These are phyloP conservation scores for Phaethornis superciliosus DNA, from an alignment of 2,113 vertebrate genomes.

Conservation along the genomic window DNA sequence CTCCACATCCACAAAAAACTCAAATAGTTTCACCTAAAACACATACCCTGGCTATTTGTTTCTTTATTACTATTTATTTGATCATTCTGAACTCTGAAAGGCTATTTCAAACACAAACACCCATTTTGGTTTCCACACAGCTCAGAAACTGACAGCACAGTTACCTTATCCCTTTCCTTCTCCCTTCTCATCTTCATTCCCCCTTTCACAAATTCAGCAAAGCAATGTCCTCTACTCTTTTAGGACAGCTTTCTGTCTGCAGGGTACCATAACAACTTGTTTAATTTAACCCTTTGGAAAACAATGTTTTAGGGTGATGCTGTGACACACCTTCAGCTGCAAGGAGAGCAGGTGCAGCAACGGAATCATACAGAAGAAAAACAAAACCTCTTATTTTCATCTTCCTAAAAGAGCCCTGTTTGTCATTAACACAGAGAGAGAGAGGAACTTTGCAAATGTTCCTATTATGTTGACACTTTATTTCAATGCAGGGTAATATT, in stretches of 20 bases:
- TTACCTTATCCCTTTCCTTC: neutral
- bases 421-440: neutral
- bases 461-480: neutral
- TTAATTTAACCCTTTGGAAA: constrained; percentile 20
- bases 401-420: neutral
- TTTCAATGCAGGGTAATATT: neutral
- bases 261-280: neutral
- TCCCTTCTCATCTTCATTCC: neutral
- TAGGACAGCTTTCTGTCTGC: neutral
- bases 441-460: neutral
- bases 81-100: neutral
- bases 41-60: neutral
- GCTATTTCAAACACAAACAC: neutral
- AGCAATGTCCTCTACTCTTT: neutral
- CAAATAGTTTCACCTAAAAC: neutral
- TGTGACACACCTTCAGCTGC: neutral
- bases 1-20: neutral
- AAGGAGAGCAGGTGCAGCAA: neutral
- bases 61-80: neutral
- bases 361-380: neutral
- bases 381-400: neutral
- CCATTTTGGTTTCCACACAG: neutral
- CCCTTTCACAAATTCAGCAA: neutral
- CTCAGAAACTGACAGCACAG: neutral
- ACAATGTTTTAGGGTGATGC: neutral